Base-by-base conservation (phyloP, 1,140 invertebrate genomes). In the Pantala flavescens region DNA sequence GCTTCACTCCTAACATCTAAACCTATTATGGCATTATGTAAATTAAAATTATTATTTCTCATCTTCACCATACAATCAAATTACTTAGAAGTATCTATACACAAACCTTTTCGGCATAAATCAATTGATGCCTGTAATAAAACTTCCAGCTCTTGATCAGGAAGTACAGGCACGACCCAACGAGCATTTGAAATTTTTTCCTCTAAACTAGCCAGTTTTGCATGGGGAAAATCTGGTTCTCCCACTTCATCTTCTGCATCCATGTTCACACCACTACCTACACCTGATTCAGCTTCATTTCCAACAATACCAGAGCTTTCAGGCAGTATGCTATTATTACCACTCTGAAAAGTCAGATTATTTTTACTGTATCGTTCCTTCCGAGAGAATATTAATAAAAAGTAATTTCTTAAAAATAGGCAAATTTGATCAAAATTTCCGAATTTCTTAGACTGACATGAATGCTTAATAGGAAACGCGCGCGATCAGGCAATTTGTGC, bases 141-240 rank as follows among this genome's bases (percentile, higher is more conserved):
- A 79, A 93, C 90, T 85, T 98, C 96, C 79, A 98, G 85, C 84
- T 98, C 96, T 84, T 97, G 95, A 79, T 97, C 95, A 9, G 96
- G 96, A 79, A 98, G 85, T 49, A 99, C 96, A 70, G 96, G 97
- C 23, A 98, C 96, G 73, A 98, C 94, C 97, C 97, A 98, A 80
- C 96, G 87, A 76, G 95, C 90, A 85, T 90, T 92, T 76, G 91
- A 92, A 81, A 98, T 97, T 88, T 98, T 98, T 83, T 97, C 95
- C 85, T 97, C 96, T 78, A 98, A 85, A 77, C 90, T 89, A 74
- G 90, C 89, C 79, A 98, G 85, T 83, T 97, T 95, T 72, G 89
- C 87, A 79, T 91, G 85, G 75, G 96, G 96, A 87, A 98, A 98
- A 74, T 90, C 88, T 63, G 89, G 89, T 78, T 90, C 89, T 28